These are phyloP conservation scores for Steinernema carpocapsae DNA, from an alignment of 2,888 invertebrate species.

Conservation along the genomic window DNA sequence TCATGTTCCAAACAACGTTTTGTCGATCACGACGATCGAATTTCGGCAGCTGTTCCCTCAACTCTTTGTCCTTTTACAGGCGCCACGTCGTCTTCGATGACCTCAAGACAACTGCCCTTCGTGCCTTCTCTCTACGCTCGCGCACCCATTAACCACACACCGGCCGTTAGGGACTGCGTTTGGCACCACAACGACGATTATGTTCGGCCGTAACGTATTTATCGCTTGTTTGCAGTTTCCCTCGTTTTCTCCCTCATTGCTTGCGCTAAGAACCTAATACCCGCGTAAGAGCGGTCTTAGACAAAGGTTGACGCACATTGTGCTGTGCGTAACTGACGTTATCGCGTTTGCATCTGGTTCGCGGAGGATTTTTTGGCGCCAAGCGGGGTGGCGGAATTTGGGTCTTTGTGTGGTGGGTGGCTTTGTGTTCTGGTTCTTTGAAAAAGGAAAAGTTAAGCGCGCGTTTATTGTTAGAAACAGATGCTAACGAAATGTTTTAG, in stretches of 20 bases:
- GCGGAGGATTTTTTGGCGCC: conserved; percentile 15
- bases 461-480: too few relatives aligned
- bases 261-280: conserved; percentile 26
- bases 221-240: conserved; percentile 17
- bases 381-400: too few relatives aligned
- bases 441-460: too few relatives aligned
- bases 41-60: too few relatives aligned
- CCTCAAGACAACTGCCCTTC: conserved; percentile 3
- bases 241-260: conserved; percentile 8
- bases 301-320: conserved; percentile 19
- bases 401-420: too few relatives aligned
- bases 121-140: too few relatives aligned
- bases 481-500: too few relatives aligned
- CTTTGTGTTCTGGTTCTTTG: too few relatives aligned
- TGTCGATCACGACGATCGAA: too few relatives aligned
- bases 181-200: conserved; percentile 13
- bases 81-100: neutral
- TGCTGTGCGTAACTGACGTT: neutral
- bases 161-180: neutral
- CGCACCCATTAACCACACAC: neutral
- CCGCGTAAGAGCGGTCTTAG: neutral
- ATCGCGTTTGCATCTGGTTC: neutral
- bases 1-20: too few relatives aligned
- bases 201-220: neutral
- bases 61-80: neutral